Evolutionary conservation across 2,888 invertebrate genomes (phyloP), one percentile per base, ranked within the genome.

Genomic region (Hydroisotoma schaefferi): DNA sequence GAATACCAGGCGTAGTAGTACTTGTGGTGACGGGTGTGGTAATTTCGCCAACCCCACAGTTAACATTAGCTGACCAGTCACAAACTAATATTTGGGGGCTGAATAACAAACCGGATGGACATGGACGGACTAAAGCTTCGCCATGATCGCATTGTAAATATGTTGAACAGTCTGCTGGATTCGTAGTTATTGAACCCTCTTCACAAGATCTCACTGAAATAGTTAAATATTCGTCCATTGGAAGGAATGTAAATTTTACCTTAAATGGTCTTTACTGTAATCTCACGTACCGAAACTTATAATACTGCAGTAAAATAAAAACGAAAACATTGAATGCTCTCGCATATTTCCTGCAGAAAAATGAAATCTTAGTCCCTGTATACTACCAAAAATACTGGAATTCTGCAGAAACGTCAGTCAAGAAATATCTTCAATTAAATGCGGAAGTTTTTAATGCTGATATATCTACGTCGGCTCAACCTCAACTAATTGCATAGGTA

Each of bases 31-130:
- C 44, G 8, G 47, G 20, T n/a, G 62, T 33, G 5, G 56, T n/a
- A 10, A 33, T 22, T 2, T 23, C 25, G n/a, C 37, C 28, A 5
- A 22, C 43, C n/a, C 26, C 53, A 47, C 66, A 66, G 4, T 66
- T 29, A 1, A 63, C 66, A 59, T 66, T 66, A 0, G 8, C 15
- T 12, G 66, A 63, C 66, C 66, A 66, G 25, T 66, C 63, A 49
- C 66, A 66, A n/a, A 57, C 58, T 10, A 40, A 38, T 5, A 25
- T 49, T 2, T 54, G 8, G 0, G 63, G 63, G 48, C 63, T 63
- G 26, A 63, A 66, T 22, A 49, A 37, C 5, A 66, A 54, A 2
- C 63, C 63, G 1, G 37, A n/a, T 4, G 66, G 63, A 46, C 66
- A 66, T 1, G 58, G 56, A 15, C 63, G 25, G n/a, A 55, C 29